These are phyloP conservation scores for Callimorpha dominula DNA, from an alignment of 2,888 invertebrate species.

Conservation along the genomic window DNA sequence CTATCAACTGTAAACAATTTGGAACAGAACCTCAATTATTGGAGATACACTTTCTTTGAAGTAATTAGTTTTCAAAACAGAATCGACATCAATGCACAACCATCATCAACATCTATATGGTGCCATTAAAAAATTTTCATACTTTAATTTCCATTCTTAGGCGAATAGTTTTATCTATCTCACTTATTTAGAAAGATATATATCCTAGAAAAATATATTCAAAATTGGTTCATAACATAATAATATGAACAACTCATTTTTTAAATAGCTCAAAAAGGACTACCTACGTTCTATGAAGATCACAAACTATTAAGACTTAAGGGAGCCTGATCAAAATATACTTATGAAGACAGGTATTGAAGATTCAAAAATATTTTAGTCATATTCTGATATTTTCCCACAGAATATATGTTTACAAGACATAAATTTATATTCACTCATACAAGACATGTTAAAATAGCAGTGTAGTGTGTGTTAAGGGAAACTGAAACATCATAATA, in stretches of 20 bases:
- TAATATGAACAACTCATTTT: neutral
- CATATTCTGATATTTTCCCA: neutral
- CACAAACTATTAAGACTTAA: neutral
- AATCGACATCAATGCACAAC: no score
- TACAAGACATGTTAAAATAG: neutral
- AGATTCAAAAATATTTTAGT: neutral
- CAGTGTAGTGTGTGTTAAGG: neutral
- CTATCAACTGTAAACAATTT: no score
- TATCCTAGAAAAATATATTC: no score
- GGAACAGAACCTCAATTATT: no score
- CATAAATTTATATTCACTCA: no score
- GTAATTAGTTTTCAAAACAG: no score
- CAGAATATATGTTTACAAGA: neutral
- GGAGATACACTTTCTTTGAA: no score
- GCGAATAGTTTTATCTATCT: no score
- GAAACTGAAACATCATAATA: neutral
- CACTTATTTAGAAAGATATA: no score
- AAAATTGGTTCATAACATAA: neutral
- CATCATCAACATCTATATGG: no score
- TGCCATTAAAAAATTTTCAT: no score
- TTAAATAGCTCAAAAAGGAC: neutral
- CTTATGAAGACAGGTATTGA: neutral
- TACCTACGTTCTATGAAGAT: neutral
- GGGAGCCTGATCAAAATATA: neutral
- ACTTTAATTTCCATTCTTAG: no score